Base-by-base conservation (phyloP, 2,888 invertebrate genomes). In the Acleris cristana region DNA sequence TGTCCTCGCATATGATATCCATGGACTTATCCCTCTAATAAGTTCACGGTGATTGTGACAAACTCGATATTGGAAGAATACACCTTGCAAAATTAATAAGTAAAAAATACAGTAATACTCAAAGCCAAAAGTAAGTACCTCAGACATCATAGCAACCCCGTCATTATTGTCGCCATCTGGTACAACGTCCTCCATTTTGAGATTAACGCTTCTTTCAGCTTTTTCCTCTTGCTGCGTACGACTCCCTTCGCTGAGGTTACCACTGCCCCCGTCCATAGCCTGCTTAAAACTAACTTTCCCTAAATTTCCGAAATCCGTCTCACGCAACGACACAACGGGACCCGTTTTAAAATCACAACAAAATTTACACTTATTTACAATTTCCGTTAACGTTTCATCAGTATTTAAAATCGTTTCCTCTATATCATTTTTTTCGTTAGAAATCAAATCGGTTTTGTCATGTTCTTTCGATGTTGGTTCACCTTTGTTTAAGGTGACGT, bases 291-390 rank as follows among this genome's bases (percentile, higher is more conserved):
- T 87, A 69, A 77, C 80, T 48, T 74, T 69, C 52, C 56, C 59
- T 56, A 71, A 69, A 51, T 77, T 76, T 45, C 71, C 72, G 18
- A 57, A 52, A 26, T 45, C 53, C 8, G 21, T n/a, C 8, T 52
- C 48, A 26, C 59, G 72, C 52, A 54, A 54, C 61, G 59, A 73
- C 73, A 62, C 69, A 59, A 65, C 45, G 64, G 69, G 61, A 59
- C 70, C 71, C n/a, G 52, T 57, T 44, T 64, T 73, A 18, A 72
- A 70, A 65, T 81, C 80, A 72, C 80, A 81, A 76, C 90, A 90
- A 76, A 77, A 76, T 74, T 81, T 77, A 79, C 90, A 89, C 67
- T 77, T 80, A 34, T 71, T 74, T 44, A 81, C 61, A 49, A 75
- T 64, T 1, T 67, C 72, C 23, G 80, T 66, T 18, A 74, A 34